These are phyloP conservation scores for Enteromius thamalakanensis DNA, from an alignment of 2,797 vertebrate genomes.

Conservation along the genomic window DNA sequence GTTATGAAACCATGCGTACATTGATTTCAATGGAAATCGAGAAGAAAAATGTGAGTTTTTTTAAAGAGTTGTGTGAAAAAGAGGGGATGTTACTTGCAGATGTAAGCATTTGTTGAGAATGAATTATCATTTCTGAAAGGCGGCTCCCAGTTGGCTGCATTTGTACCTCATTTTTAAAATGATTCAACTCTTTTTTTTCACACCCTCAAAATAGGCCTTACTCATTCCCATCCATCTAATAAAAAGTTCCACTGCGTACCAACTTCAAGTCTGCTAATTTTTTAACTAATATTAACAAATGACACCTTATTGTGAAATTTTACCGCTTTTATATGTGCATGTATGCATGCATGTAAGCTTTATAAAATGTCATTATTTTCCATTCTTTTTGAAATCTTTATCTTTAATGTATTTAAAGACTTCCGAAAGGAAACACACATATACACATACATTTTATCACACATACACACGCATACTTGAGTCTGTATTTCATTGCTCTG, in stretches of 20 bases:
- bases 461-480: too few relatives aligned
- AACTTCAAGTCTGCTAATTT: too few relatives aligned
- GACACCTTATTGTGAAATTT: too few relatives aligned
- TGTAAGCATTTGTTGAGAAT: not conserved
- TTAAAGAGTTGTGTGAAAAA: not conserved
- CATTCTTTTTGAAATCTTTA: too few relatives aligned
- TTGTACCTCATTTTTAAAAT: not conserved
- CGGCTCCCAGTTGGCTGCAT: not conserved
- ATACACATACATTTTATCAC: too few relatives aligned
- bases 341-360: too few relatives aligned
- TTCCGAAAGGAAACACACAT: too few relatives aligned
- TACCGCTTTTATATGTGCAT: too few relatives aligned
- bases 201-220: slow-evolving; percentile 5
- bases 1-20: not conserved
- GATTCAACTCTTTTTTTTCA: not conserved
- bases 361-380: too few relatives aligned
- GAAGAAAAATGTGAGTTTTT: not conserved
- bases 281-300: too few relatives aligned
- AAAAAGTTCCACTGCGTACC: not conserved
- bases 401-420: too few relatives aligned
- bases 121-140: not conserved
- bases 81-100: not conserved
- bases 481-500: too few relatives aligned
- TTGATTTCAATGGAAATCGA: not conserved
- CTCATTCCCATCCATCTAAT: not conserved